Base-by-base conservation (phyloP, 2,797 vertebrate species). In the Leuciscus waleckii region DNA sequence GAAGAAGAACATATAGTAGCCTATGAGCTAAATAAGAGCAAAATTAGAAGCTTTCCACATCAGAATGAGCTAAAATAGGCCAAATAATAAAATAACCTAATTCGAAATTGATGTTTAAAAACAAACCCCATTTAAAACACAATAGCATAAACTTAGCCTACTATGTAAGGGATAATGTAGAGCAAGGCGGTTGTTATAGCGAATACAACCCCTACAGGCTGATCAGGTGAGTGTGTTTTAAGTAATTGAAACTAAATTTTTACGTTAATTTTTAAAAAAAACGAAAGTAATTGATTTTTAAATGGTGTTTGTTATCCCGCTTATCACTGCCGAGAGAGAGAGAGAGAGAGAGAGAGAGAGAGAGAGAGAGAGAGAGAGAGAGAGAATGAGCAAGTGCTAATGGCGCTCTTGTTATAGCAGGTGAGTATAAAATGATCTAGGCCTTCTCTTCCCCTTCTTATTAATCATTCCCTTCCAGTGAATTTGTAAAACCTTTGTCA, bases 401-500 rank as follows among this genome's bases (percentile, higher is more conserved):
- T 75, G 16, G 26, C 49, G 21, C 17, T 63, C 26, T 32, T 74
- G 41, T 49, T 58, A 63, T 19, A 39, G 17, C 13, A 37, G 41
- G 43, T 1, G n/a, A 76, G 23, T 65, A n/a, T n/a, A 54, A 81
- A 81, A 39, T 16, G 46, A 39, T 54, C 14, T 65, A 69, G 16
- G 41, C 32, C 14, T 79, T 65, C 41, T 79, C 56, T 41, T 6
- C 56, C 14, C 46, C 43, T 11, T n/a, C 65, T 81, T 69, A 37
- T 81, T 81, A 81, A 81, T 81, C 73, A 56, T 54, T 69, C 46
- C 35, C 43, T 54, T 83, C 46, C 16, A 16, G 23, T n/a, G 46
- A 77, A 77, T 77, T 68, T 76, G 46, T 56, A 41, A 84, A 76
- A 68, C 35, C 43, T 67, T 67, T 77, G 82, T 84, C 41, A 69